Conservation (phyloP, 2,888 invertebrate species). For the Dolichopus griseipennis region DNA sequence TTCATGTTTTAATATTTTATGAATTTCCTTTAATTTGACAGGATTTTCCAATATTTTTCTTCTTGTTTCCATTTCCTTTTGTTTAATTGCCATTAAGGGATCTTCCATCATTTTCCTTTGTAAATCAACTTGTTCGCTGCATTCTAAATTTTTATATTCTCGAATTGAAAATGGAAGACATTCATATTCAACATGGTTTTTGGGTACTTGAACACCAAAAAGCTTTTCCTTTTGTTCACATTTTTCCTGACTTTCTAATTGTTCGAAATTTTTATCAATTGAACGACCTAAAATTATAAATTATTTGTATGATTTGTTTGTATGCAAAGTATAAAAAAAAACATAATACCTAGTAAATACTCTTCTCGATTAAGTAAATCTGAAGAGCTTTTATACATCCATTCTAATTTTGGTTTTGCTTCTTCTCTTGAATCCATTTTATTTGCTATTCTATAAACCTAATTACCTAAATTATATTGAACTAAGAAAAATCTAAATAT, state of each 20-base stretch:
- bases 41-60: constrained; percentile 84
- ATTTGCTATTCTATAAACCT: not conserved
- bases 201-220: constrained; percentile 44
- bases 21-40: constrained; percentile 75
- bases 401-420: constrained; percentile 53
- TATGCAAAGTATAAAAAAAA: too few relatives aligned
- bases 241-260: constrained; percentile 52
- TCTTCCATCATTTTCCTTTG: constrained; percentile 87
- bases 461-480: too few relatives aligned
- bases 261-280: constrained; percentile 71
- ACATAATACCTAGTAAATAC: constrained; percentile 65
- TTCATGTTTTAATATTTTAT: constrained; percentile 63
- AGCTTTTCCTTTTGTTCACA: constrained; percentile 29
- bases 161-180: constrained; percentile 67
- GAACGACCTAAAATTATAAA: constrained; percentile 28
- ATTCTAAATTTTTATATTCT: constrained; percentile 43
- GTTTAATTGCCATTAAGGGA: constrained; percentile 80
- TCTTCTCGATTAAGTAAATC: constrained; percentile 64
- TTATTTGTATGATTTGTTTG: not conserved
- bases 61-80: constrained; percentile 79
- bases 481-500: too few relatives aligned
- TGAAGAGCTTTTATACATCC: constrained; percentile 68
- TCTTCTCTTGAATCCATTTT: not conserved
- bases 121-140: constrained; percentile 70
- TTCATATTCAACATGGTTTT: constrained; percentile 64